Percentiles rank a stretch among this genome's conserved stretches.
phyloP scores from a whole-genome alignment of 2,113 vertebrate genomes.

The Cephalopterus ornatus region DNA sequence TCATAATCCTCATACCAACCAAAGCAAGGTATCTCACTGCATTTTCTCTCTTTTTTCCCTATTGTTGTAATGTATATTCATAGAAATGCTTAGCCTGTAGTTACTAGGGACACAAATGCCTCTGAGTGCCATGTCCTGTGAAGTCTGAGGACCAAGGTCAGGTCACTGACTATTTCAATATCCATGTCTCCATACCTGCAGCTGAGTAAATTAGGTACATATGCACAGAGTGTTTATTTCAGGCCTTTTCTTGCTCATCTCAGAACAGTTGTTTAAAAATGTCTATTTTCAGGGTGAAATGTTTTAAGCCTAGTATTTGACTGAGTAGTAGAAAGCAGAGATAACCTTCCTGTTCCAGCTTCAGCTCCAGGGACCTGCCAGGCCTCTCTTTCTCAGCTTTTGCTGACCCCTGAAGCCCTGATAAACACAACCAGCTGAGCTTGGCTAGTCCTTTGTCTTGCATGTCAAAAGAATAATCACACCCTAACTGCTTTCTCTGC shows the following conservation, averaged over 20 bases:
- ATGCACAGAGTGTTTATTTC: background rate
- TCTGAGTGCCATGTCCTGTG: background rate
- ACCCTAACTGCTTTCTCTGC: background rate
- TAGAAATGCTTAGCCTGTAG: background rate
- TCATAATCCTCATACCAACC: background rate
- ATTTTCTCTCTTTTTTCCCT: background rate
- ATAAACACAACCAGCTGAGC: background rate
- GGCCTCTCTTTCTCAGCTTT: background rate
- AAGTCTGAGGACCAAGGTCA: background rate
- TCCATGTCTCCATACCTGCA: background rate
- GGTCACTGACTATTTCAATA: background rate
- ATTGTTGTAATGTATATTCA: background rate
- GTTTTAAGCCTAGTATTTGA: background rate
- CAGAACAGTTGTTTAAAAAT: background rate
- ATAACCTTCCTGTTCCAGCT: background rate
- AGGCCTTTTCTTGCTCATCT: background rate
- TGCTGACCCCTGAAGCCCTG: background rate
- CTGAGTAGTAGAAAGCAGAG: background rate
- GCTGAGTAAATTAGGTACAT: background rate
- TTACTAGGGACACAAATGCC: background rate
- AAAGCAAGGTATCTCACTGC: background rate
- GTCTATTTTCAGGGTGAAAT: background rate
- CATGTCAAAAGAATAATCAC: background rate
- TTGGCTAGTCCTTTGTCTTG: background rate
- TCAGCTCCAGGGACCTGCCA: background rate